A percentile compares a stretch with the other conserved stretches of the same genome.
Conservation (phyloP, 2,888 invertebrate species). For the Hemaris fuciformis region DNA sequence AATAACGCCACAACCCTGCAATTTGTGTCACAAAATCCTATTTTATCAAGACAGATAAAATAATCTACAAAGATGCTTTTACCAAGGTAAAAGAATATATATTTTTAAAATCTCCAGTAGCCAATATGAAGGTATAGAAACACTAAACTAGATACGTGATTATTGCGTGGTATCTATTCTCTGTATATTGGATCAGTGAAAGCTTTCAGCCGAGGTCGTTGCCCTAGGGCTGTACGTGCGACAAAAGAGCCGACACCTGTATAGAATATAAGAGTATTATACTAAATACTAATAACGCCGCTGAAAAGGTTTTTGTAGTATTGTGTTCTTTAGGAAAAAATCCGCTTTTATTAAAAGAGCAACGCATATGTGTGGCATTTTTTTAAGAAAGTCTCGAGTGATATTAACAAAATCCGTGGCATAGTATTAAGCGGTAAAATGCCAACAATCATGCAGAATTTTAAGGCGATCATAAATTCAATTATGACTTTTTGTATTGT, state of each 20-base stretch:
- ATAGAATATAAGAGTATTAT: background rate
- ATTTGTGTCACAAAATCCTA: too few species aligned
- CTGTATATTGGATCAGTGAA: background rate
- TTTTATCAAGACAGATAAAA: too few species aligned
- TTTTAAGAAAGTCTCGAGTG: too few species aligned
- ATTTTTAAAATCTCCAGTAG: background rate
- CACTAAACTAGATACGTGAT: slow-evolving; percentile 16
- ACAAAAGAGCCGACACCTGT: background rate
- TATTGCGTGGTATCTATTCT: background rate
- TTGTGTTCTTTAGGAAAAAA: too few species aligned
- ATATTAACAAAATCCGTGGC: too few species aligned
- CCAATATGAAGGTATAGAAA: background rate
- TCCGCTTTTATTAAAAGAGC: background rate
- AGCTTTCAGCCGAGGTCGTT: background rate
- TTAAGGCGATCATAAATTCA: too few species aligned
- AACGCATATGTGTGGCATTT: background rate
- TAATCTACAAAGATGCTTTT: too few species aligned
- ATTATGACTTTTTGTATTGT: too few species aligned
- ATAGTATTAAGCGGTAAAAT: too few species aligned
- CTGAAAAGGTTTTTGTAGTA: background rate
- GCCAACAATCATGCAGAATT: too few species aligned
- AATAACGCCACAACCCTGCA: too few species aligned
- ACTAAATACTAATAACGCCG: background rate
- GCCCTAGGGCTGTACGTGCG: background rate
- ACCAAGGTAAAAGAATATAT: too few species aligned